A percentile compares a stretch with the other conserved stretches of the same genome.
Conservation (phyloP, 1,140 invertebrate genomes). For the Xylocopa sonorina region DNA sequence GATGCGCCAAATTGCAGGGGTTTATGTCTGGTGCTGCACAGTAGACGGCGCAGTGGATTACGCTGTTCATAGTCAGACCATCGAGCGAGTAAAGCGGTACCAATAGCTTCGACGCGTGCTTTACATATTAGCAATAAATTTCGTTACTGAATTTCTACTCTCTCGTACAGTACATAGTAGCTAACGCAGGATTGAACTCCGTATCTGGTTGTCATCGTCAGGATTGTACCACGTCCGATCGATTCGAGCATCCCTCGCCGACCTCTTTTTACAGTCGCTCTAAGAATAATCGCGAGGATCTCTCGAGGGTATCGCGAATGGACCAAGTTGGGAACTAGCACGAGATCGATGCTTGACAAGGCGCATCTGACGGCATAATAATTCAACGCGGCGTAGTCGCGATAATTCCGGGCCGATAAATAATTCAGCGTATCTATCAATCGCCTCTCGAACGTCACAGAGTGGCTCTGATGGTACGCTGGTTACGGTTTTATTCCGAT, state of each 20-base stretch:
- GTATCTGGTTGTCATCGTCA: neutral
- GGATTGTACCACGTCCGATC: no score
- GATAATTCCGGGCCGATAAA: constrained; percentile 4
- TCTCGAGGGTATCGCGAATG: neutral
- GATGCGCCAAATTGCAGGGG: no score
- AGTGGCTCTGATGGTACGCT: constrained; percentile 1
- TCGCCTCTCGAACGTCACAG: constrained; percentile 18
- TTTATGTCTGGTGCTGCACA: neutral
- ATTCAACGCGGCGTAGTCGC: neutral
- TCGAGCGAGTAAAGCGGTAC: no score
- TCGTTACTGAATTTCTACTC: no score
- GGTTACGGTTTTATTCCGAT: constrained; percentile 56
- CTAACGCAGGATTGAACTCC: no score
- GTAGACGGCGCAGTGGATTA: no score
- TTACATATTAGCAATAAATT: no score
- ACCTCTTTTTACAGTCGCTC: neutral
- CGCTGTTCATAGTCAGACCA: no score
- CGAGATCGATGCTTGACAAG: neutral
- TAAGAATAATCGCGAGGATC: neutral
- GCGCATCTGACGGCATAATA: neutral
- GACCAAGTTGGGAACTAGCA: constrained; percentile 2
- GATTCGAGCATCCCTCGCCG: neutral
- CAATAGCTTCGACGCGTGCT: no score
- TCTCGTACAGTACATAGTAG: no score
- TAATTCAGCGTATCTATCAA: constrained; percentile 40